These are phyloP conservation scores for Cheilosia vulpina DNA, from an alignment of 2,888 invertebrate species.

Conservation along the genomic window DNA sequence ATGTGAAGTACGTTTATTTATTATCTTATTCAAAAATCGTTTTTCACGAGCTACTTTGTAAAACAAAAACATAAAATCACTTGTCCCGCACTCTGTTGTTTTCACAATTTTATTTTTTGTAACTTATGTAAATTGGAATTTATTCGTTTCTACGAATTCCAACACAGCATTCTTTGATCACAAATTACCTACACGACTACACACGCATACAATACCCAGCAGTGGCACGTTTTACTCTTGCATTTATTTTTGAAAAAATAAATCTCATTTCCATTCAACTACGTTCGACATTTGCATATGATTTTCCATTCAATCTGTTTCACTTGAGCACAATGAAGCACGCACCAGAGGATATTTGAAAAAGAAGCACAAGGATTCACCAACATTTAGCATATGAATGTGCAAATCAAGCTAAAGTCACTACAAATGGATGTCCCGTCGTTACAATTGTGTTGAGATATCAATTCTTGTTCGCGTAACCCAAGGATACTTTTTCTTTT, in stretches of 20 bases:
- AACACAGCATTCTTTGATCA: constrained; percentile 30
- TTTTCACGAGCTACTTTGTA: background rate
- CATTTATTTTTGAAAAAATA: constrained; percentile 10
- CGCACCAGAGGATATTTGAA: constrained; percentile 26
- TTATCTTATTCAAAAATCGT: background rate
- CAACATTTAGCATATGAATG: constrained; percentile 67
- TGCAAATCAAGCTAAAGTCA: constrained; percentile 51
- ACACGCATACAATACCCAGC: constrained; percentile 2
- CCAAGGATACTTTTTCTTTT: constrained; percentile 30
- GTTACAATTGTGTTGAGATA: constrained; percentile 51
- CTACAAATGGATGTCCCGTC: constrained; percentile 32
- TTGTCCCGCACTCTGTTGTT: background rate
- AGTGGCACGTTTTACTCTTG: constrained; percentile 21
- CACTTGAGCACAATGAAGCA: constrained; percentile 57
- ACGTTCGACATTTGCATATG: constrained; percentile 51
- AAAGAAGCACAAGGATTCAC: constrained; percentile 34
- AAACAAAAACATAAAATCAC: background rate
- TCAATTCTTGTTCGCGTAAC: constrained; percentile 34
- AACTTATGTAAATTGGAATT: background rate
- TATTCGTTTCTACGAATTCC: background rate
- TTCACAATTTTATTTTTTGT: background rate
- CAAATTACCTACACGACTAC: background rate
- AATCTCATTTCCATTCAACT: constrained; percentile 32
- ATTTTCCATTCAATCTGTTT: constrained; percentile 69
- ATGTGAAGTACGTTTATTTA: background rate